phyloP scores from a whole-genome alignment of 2,797 vertebrate genomes.

The Anguilla anguilla region DNA sequence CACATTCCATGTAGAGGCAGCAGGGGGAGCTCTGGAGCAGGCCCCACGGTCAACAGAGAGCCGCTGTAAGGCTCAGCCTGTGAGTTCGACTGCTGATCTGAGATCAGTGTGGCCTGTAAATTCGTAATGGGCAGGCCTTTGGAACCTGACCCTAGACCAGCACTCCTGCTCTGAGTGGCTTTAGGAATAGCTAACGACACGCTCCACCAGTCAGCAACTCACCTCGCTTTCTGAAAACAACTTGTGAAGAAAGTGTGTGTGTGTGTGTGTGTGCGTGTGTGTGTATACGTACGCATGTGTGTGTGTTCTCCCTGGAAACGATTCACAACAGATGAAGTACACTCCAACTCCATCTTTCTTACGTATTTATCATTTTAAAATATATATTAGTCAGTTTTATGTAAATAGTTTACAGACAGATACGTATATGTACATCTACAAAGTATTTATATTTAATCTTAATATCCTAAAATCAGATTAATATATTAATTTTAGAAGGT shows the following conservation, averaged over 20 bases:
- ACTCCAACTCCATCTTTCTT: constrained; percentile 57
- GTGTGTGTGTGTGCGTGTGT: constrained; percentile 18
- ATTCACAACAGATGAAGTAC: constrained; percentile 44
- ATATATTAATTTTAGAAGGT: constrained; percentile 69
- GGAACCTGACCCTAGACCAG: neutral
- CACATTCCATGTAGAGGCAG: constrained; percentile 52
- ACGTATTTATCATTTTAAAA: constrained; percentile 69
- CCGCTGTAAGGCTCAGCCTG: neutral
- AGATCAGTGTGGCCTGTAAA: neutral
- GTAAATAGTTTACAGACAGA: constrained; percentile 76
- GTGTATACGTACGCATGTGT: constrained; percentile 15
- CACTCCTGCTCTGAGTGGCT: neutral
- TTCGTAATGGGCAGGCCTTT: neutral
- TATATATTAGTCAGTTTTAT: constrained; percentile 59
- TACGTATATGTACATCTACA: constrained; percentile 69
- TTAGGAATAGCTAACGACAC: neutral
- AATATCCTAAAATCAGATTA: constrained; percentile 69
- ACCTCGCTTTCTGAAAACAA: constrained; percentile 7
- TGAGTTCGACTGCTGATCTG: neutral
- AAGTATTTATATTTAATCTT: constrained; percentile 79
- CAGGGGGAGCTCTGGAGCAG: neutral
- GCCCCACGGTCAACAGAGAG: neutral
- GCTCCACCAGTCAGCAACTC: constrained; percentile 24
- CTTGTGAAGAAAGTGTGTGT: constrained; percentile 6
- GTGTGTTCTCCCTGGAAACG: constrained; percentile 8